Evolutionary conservation across 37 sponge, comb jelly and placozoan species (phyloP), one percentile per base, ranked within the genome.

Genomic region (Ephydatia muelleri): DNA sequence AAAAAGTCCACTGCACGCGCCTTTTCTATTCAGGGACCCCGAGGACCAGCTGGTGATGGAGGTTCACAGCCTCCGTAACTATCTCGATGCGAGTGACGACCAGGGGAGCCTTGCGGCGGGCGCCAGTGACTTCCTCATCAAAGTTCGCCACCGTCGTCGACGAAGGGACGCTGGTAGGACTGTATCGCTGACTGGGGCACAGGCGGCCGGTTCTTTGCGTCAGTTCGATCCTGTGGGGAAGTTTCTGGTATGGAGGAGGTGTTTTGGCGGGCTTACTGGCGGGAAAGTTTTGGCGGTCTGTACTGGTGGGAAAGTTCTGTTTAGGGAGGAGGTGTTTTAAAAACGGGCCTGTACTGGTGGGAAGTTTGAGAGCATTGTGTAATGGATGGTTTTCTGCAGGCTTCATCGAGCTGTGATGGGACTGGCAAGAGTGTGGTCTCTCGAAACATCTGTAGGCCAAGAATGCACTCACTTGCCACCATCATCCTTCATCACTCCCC

Each of bases 161-260:
- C 8, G 23, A 21, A 57, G 43, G 68, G 23, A 29, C 38, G 78
- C 38, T 65, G 1, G 89, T 31, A 81, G 81, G 47, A 43, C 64
- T 3, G 31, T 34, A 35, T 40, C 75, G 12, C 73, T 95, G 4
- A 8, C 22, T 12, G 92, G 87, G 88, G 12, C 95, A 95, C 71
- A 87, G 81, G 37, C 92, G 87, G 5, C 95, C 95, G 36, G 73
- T 95, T 16, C 81, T 91, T 40, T 82, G 83, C 22, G 90, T 92
- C 13, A 49, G 57, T 91, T 95, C 82, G 84, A 87, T 67, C 87
- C 87, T 21, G 29, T 5, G 40, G 90, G 68, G 21, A 72, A 87
- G 28, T 83, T 67, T 23, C 49, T 95, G 77, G 95, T 88, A 49
- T 14, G 68, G 27, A 57, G 33, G 57, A 0, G 13, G 49, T 37